Evolutionary conservation across 2,888 invertebrate species (phyloP), one percentile per base, ranked within the genome.

Genomic region (Drosophila maculinotata): DNA sequence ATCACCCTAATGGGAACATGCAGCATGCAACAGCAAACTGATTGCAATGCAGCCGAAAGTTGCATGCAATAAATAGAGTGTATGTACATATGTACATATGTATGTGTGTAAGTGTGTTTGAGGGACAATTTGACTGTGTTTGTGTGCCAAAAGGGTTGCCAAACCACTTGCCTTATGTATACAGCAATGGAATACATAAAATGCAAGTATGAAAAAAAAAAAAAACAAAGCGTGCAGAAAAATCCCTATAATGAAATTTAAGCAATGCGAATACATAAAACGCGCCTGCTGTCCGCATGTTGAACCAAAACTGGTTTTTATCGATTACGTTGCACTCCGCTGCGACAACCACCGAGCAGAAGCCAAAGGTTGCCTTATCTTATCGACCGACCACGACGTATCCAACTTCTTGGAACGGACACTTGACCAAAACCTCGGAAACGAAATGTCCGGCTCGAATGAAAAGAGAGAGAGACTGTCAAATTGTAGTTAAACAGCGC

Each of bases 11-110:
- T 65, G 45, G 23, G 41, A 15, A 54, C 60, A 79, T 82, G 88
- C 89, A 89, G 69, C 88, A 88, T 85, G 89, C 88, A 83, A 80
- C 72, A 72, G 67, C 79, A 77, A 69, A 86, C 79, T 89, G 87
- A 80, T 86, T 79, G 74, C 74, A 66, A 60, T 49, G 69, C 75
- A 65, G 48, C 67, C 63, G 54, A 67, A 73, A 65, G 58, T 75
- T 65, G 79, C 59, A 69, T 69, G 69, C 70, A 74, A 54, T 51
- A 28, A 28, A 53, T 44, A 54, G 57, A 25, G 23, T 58, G 41
- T 57, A 41, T 66, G 41, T 56, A 65, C 31, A 45, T 48, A 49
- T 35, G 38, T 47, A 33, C 64, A 33, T 44, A 30, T 54, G 35
- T 52, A 17, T 36, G 17, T 51, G 20, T 52, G 14, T 30, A 51